Evolutionary conservation across 2,113 vertebrate genomes (phyloP).

Genomic region (Nansenia antarctica): DNA sequence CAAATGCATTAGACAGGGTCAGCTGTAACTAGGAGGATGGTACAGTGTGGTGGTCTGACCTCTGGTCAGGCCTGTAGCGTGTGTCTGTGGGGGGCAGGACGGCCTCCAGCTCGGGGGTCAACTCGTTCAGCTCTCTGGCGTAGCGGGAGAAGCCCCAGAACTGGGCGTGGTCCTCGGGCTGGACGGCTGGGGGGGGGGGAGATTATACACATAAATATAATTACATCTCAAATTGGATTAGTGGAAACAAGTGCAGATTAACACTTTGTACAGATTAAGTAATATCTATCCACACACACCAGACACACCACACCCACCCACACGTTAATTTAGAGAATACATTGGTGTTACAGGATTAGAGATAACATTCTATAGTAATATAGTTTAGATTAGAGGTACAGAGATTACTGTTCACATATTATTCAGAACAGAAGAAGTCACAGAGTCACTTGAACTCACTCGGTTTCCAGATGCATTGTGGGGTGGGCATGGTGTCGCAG

Average conservation of each 20-base stretch:
- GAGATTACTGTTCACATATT: neutral
- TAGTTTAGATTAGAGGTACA: neutral
- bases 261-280: too few relatives aligned
- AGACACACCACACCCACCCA: too few relatives aligned
- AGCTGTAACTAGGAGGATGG: neutral
- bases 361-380: neutral
- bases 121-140: conserved; percentile 89
- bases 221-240: too few relatives aligned
- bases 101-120: conserved; percentile 76
- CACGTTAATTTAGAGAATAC: too few relatives aligned
- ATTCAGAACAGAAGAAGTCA: neutral
- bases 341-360: neutral
- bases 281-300: too few relatives aligned
- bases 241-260: too few relatives aligned
- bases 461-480: conserved; percentile 90
- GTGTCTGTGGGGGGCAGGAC: conserved; percentile 87
- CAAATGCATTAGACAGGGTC: too few relatives aligned
- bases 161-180: conserved; percentile 80
- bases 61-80: conserved; percentile 88
- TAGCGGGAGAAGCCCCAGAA: conserved; percentile 89
- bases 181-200: conserved; percentile 72
- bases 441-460: conserved; percentile 72
- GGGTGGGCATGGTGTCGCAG: conserved; percentile 76
- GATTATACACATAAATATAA: too few relatives aligned
- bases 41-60: conserved; percentile 69